Evolutionary conservation across 2,888 invertebrate genomes (phyloP).

Genomic region (Apamea crenata): DNA sequence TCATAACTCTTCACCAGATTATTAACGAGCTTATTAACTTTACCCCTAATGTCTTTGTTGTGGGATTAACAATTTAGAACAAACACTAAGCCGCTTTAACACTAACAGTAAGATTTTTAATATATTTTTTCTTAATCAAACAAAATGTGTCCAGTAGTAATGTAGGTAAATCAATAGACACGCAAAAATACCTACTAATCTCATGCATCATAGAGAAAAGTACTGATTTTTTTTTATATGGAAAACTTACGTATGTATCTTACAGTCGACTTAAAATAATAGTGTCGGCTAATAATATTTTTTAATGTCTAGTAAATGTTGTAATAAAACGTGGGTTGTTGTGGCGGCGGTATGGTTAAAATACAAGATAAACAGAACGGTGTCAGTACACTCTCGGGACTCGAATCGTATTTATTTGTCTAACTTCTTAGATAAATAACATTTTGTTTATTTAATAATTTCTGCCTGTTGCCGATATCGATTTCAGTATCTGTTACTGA

Average conservation of each 20-base stretch:
- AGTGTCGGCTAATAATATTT: conserved; percentile 30
- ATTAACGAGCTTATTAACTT: conserved; percentile 68
- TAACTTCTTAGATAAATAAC: conserved; percentile 81
- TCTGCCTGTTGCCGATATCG: conserved; percentile 58
- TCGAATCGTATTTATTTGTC: conserved; percentile 79
- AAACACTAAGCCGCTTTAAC: conserved; percentile 27
- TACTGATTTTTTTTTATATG: background rate
- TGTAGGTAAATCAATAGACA: background rate
- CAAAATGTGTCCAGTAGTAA: background rate
- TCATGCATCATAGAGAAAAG: background rate
- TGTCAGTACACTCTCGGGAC: conserved; percentile 79
- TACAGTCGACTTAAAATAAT: conserved; percentile 31
- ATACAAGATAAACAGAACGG: conserved; percentile 82
- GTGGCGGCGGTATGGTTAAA: conserved; percentile 69
- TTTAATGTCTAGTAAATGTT: conserved; percentile 48
- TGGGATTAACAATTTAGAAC: conserved; percentile 48
- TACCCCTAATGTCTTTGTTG: conserved; percentile 63
- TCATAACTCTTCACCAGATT: conserved; percentile 66
- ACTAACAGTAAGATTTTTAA: background rate
- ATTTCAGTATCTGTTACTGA: conserved; percentile 58
- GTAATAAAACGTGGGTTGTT: conserved; percentile 54
- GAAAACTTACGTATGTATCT: background rate
- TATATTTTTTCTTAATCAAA: background rate
- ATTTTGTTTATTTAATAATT: conserved; percentile 78
- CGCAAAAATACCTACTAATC: background rate